Evolutionary conservation across 2,113 vertebrate genomes (phyloP).

Genomic region (Serilophus lunatus): DNA sequence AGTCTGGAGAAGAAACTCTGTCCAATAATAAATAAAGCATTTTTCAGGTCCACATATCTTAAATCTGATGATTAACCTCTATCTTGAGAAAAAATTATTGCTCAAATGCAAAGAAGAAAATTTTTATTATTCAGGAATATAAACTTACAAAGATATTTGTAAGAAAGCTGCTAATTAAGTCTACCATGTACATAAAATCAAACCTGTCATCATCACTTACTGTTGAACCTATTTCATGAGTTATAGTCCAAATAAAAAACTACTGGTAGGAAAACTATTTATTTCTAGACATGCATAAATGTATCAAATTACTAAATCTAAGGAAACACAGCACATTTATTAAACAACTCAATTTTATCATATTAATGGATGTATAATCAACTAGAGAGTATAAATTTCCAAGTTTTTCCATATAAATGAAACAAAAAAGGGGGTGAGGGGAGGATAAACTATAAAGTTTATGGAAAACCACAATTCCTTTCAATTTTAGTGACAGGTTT

Average conservation of each 20-base stretch:
- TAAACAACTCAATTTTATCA: background rate
- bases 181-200: background rate
- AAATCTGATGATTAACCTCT: constrained; percentile 2
- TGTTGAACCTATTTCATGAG: background rate
- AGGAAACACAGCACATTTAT: background rate
- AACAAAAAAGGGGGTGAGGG: background rate
- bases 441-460: background rate
- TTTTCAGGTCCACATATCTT: background rate
- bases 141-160: background rate
- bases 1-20: background rate
- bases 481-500: background rate
- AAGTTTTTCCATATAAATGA: background rate
- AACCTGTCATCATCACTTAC: background rate
- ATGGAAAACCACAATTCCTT: background rate
- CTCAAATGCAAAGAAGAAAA: background rate
- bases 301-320: background rate
- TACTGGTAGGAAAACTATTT: background rate
- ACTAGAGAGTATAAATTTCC: background rate
- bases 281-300: background rate
- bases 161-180: background rate
- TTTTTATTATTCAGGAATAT: background rate
- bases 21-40: background rate
- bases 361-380: background rate
- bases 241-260: background rate
- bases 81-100: background rate